phyloP scores from a whole-genome alignment of 2,113 vertebrate species.

The Oreamnos americanus region DNA sequence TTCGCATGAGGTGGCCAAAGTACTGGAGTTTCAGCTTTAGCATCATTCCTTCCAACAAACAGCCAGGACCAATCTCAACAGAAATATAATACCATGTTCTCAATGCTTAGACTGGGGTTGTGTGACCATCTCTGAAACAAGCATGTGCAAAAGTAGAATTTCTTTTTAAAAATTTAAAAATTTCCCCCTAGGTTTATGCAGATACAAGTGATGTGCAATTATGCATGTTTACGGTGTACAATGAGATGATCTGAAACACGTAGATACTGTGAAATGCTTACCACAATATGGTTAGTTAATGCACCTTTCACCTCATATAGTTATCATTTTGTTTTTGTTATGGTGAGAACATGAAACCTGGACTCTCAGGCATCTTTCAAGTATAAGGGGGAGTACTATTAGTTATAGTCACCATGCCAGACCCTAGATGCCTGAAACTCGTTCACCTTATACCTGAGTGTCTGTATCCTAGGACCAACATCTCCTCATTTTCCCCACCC shows the following conservation, averaged over 20 bases:
- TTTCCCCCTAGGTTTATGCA: background rate
- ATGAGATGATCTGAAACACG: too few relatives aligned
- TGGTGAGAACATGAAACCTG: background rate
- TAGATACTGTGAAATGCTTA: background rate
- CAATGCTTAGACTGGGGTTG: background rate
- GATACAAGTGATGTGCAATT: background rate
- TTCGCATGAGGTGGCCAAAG: too few relatives aligned
- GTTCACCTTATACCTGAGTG: background rate
- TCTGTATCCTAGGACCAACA: background rate
- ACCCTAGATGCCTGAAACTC: background rate
- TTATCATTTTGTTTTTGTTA: background rate
- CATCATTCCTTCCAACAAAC: too few relatives aligned
- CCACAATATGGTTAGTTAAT: background rate
- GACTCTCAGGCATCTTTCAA: background rate
- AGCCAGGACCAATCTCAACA: background rate
- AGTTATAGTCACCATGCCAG: background rate
- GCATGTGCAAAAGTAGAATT: background rate
- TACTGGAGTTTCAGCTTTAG: too few relatives aligned
- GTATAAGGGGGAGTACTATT: background rate
- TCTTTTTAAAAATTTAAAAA: background rate
- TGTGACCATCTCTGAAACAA: background rate
- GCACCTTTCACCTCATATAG: background rate
- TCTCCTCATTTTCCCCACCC: background rate
- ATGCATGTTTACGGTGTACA: background rate
- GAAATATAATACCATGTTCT: background rate